Evolutionary conservation across 1,140 invertebrate genomes (phyloP).

Genomic region (Lasioglossum albipes): DNA sequence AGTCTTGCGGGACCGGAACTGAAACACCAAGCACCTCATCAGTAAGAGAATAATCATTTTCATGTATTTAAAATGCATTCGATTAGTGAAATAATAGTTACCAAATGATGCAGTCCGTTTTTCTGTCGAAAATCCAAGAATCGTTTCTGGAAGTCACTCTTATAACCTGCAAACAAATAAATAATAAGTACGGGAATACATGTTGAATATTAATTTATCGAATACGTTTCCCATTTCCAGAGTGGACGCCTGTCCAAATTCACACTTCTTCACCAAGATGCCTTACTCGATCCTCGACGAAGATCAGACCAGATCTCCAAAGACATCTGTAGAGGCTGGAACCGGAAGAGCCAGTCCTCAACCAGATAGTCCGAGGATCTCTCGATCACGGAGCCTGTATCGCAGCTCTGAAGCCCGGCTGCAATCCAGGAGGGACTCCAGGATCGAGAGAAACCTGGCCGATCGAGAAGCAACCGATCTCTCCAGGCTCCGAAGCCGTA

Average conservation of each 20-base stretch:
- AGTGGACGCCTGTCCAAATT: conserved; percentile 73
- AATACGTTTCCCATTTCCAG: no score
- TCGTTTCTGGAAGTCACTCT: neutral
- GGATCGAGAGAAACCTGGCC: conserved; percentile 1
- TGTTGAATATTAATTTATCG: no score
- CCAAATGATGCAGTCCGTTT: neutral
- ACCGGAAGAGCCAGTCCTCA: neutral
- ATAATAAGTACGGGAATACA: no score
- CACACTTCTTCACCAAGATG: conserved; percentile 45
- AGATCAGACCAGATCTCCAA: neutral
- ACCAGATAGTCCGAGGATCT: neutral
- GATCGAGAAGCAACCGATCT: neutral
- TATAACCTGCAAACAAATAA: no score
- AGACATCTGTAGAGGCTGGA: neutral
- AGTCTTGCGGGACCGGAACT: conserved; percentile 74
- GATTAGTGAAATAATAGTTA: no score
- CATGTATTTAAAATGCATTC: no score
- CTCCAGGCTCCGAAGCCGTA: neutral
- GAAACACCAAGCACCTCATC: conserved; percentile 71
- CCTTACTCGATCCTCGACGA: conserved; percentile 17
- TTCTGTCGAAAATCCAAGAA: neutral
- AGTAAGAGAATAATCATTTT: conserved; percentile 57
- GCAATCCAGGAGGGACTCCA: neutral
- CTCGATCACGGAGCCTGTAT: conserved; percentile 42
- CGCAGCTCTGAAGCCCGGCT: neutral